Conservation (phyloP, 2,797 vertebrate genomes). For the Xenops minutus region DNA sequence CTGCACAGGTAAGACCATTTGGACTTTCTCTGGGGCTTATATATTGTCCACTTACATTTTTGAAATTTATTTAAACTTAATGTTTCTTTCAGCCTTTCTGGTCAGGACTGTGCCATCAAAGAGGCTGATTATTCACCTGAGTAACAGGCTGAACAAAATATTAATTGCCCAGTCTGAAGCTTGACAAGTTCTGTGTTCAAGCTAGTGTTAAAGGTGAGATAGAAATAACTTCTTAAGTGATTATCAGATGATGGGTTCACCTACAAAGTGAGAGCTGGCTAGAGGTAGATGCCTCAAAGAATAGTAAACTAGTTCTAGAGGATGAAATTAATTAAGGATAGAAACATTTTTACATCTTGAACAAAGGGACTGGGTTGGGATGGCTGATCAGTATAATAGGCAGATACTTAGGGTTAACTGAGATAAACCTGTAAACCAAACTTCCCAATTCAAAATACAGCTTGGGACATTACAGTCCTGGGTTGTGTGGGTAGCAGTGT, state of each 20-base stretch:
- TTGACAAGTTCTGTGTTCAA: neutral
- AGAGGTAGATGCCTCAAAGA: neutral
- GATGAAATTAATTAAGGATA: neutral
- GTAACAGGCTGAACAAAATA: neutral
- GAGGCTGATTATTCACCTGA: neutral
- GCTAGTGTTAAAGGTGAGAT: neutral
- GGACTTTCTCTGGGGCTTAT: neutral
- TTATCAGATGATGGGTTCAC: neutral
- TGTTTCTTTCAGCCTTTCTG: neutral
- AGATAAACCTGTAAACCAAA: neutral
- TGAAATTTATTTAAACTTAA: neutral
- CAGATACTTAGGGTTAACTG: neutral
- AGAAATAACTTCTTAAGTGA: neutral
- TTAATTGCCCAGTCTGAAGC: neutral
- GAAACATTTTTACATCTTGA: neutral
- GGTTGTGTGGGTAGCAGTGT: neutral
- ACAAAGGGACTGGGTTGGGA: neutral
- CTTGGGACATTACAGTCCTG: neutral
- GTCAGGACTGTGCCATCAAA: neutral
- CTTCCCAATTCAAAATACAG: neutral
- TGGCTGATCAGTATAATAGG: neutral
- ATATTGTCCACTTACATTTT: neutral
- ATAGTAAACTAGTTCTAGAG: neutral
- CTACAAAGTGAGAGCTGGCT: neutral
- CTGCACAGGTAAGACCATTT: neutral